These are phyloP conservation scores for Eulemur macaco DNA, from an alignment of 2,113 vertebrate genomes.

Conservation along the genomic window DNA sequence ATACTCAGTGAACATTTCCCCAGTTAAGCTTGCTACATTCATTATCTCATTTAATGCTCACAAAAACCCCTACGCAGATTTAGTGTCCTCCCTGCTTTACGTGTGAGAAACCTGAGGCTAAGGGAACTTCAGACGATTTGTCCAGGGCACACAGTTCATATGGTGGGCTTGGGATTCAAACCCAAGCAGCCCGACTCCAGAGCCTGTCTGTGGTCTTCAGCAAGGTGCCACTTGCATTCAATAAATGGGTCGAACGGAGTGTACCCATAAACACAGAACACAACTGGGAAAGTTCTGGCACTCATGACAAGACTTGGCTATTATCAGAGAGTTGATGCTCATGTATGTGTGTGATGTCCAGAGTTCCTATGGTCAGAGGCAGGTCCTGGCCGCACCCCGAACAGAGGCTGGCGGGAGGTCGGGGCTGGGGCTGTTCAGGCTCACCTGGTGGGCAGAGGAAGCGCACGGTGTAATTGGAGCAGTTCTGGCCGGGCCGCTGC, in stretches of 20 bases:
- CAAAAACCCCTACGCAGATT: not conserved
- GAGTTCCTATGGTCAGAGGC: not conserved
- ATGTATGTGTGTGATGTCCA: no score
- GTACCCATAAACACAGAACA: not conserved
- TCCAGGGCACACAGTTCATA: not conserved
- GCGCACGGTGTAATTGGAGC: constrained; percentile 87
- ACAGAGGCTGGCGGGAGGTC: not conserved
- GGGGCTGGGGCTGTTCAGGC: not conserved
- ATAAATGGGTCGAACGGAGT: not conserved
- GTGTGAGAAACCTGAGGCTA: not conserved
- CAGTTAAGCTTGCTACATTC: not conserved
- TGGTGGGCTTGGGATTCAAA: not conserved
- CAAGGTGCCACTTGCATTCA: not conserved
- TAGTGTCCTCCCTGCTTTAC: not conserved
- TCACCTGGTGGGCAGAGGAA: constrained; percentile 92
- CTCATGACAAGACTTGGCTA: not conserved
- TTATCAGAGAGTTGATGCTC: not conserved
- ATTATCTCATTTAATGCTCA: not conserved
- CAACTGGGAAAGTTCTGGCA: not conserved
- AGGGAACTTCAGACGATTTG: not conserved
- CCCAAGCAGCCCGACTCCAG: not conserved
- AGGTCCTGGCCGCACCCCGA: not conserved
- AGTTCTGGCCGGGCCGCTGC: constrained; percentile 87
- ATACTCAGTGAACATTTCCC: not conserved
- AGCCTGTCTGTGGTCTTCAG: not conserved